phyloP scores from a whole-genome alignment of 2,888 invertebrate species.

The Pachymerium ferrugineum region DNA sequence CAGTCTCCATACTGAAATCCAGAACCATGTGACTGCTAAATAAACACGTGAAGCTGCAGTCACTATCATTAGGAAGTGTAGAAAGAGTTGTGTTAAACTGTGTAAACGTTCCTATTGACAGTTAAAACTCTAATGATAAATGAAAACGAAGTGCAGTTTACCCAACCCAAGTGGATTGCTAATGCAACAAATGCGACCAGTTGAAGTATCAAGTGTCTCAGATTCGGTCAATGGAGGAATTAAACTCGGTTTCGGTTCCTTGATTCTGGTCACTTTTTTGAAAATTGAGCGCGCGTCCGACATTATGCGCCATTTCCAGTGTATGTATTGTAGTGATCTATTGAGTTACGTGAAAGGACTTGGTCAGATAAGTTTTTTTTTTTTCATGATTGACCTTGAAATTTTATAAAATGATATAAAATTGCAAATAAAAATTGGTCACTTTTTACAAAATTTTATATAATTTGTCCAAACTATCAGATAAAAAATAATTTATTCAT shows the following conservation, averaged over 20 bases:
- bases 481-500: too few relatives aligned
- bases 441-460: too few relatives aligned
- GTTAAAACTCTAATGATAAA: not conserved
- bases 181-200: not conserved
- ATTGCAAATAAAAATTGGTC: too few relatives aligned
- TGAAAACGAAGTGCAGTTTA: too few relatives aligned
- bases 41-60: not conserved
- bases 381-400: too few relatives aligned
- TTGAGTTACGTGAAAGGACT: not conserved
- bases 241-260: conserved; percentile 5
- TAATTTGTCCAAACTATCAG: too few relatives aligned
- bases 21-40: not conserved
- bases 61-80: not conserved
- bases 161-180: not conserved
- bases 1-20: not conserved
- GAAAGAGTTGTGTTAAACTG: not conserved
- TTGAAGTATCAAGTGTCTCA: not conserved
- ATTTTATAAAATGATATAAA: too few relatives aligned
- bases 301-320: not conserved
- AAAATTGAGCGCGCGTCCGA: conserved; percentile 15
- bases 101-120: not conserved
- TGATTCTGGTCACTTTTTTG: not conserved
- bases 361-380: too few relatives aligned
- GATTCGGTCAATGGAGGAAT: conserved; percentile 21
- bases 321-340: not conserved